These are phyloP conservation scores for Tachina fera DNA, from an alignment of 2,888 invertebrate genomes.

Conservation along the genomic window DNA sequence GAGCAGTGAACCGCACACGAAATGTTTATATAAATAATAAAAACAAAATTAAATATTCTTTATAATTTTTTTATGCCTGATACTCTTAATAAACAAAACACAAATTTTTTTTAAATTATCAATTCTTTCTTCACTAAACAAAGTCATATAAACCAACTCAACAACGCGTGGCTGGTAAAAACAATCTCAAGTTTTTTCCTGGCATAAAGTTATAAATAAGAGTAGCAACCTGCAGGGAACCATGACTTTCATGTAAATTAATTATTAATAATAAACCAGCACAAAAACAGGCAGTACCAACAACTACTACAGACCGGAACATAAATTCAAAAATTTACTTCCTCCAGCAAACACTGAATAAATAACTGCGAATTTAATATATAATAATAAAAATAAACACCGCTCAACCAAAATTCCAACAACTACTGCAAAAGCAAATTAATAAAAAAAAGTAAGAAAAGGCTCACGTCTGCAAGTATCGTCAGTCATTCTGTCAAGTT, in stretches of 20 bases:
- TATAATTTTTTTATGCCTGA: not conserved
- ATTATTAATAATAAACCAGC: constrained; percentile 59
- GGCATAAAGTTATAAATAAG: not conserved
- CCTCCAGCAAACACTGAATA: constrained; percentile 28
- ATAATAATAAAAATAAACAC: not conserved
- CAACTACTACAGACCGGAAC: constrained; percentile 37
- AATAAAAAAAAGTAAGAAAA: constrained; percentile 35
- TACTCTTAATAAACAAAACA: not conserved
- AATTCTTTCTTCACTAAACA: not conserved
- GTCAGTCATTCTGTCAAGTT: constrained; percentile 40
- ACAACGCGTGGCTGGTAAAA: not conserved
- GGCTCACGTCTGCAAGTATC: not conserved
- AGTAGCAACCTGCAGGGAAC: not conserved
- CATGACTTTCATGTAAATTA: constrained; percentile 54
- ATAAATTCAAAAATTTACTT: constrained; percentile 21
- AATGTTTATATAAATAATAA: not conserved
- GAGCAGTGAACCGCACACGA: not conserved
- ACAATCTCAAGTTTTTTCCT: not conserved
- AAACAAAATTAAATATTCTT: not conserved
- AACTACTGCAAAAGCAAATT: constrained; percentile 6
- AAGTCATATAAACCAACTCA: not conserved
- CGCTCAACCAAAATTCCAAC: constrained; percentile 16
- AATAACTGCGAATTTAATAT: constrained; percentile 6
- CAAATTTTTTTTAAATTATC: not conserved
- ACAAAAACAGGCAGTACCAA: constrained; percentile 35